Evolutionary conservation across 2,113 vertebrate genomes (phyloP), one percentile per base, ranked within the genome.

Genomic region (Sporophila hypoxantha): DNA sequence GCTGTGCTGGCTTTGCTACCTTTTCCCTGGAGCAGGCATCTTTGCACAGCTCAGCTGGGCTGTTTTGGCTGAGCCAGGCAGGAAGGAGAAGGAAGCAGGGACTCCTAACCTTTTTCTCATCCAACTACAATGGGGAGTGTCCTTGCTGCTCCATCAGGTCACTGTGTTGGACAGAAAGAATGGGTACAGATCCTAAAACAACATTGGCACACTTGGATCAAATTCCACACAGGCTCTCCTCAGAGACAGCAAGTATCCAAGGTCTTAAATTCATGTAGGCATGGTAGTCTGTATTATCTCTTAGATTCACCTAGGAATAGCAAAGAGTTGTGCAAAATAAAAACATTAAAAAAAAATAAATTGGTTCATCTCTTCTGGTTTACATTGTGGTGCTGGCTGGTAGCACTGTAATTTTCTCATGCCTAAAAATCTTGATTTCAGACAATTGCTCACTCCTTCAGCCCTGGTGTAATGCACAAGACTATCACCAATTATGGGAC

Each of bases 371-470:
- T 88, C 7, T 82, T 80, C 29, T 78, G 36, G 69, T 78, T 42
- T 69, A 5, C 79, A 19, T 59, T 84, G 26, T 91, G 76, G 55
- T 85, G 66, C 57, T 64, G 81, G 76, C 59, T 76, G 34, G 49
- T 68, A 86, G 77, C 73, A 37, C 55, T 83, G 26, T 78, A 87
- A 90, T 90, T 85, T 74, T 85, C 76, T 91, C 85, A 79, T 52
- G 70, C 89, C 77, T 78, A 80, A 94, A 92, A 91, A 85, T 78
- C 39, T 86, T 89, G 37, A 67, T 74, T 92, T 93, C 69, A 84
- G 68, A 84, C 90, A 91, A 95, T 94, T 95, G 81, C 66, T 62
- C 53, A 57, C 32, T 88, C 46, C 22, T 50, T 93, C 80, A 91
- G 74, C 46, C 82, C 90, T 66, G 36, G 17, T 86, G 53, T 52